Percentiles rank a stretch among this genome's conserved stretches.
Conservation (phyloP, 2,797 vertebrate species). For the Anabacerthia variegaticeps region DNA sequence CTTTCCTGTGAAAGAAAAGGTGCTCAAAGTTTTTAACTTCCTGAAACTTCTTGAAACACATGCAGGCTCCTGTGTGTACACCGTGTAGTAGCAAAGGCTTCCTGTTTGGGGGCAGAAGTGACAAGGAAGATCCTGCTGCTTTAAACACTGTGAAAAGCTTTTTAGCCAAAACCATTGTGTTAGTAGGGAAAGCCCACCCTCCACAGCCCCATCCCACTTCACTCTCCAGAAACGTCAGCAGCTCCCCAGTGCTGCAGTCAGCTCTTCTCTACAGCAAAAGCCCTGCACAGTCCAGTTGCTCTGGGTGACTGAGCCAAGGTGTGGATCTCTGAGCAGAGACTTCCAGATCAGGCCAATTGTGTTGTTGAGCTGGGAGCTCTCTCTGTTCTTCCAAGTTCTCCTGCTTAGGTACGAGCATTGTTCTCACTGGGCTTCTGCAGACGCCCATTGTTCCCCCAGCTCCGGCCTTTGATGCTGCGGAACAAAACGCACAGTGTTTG, state of each 20-base stretch:
- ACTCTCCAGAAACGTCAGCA: background rate
- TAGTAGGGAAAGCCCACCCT: background rate
- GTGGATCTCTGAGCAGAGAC: background rate
- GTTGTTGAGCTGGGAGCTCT: conserved; percentile 24
- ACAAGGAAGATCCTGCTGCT: background rate
- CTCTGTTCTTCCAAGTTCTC: conserved; percentile 43
- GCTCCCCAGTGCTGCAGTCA: background rate
- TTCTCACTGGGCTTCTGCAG: conserved; percentile 13
- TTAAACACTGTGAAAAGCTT: background rate
- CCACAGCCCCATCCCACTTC: background rate
- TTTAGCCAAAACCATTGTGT: background rate
- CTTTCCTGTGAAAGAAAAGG: background rate
- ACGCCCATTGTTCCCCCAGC: conserved; percentile 21
- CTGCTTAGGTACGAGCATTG: conserved; percentile 42
- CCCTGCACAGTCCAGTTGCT: background rate
- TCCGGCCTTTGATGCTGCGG: conserved; percentile 51
- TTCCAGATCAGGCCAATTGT: conserved; percentile 41
- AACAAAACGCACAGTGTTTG: conserved; percentile 55
- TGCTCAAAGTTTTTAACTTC: background rate
- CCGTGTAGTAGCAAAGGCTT: background rate
- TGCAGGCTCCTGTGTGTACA: background rate
- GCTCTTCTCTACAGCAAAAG: background rate
- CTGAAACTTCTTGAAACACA: background rate
- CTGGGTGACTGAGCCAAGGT: background rate
- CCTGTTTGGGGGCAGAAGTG: background rate